Evolutionary conservation across 92 coral and sea anemone genomes (phyloP), one percentile per base, ranked within the genome.

Genomic region (Umimayanthus kanabou): DNA sequence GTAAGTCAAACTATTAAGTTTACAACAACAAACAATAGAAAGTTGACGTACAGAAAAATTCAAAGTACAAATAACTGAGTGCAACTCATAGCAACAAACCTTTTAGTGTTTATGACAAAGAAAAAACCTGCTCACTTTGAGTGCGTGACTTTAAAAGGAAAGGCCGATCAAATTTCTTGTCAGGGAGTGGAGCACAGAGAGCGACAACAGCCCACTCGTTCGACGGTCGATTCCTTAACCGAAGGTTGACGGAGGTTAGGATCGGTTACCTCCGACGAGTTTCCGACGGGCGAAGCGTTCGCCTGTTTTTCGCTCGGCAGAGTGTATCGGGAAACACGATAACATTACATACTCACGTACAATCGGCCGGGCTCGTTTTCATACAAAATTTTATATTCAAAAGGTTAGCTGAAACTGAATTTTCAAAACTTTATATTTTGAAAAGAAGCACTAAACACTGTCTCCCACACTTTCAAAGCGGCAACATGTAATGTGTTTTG

Each of bases 101-200:
- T 50, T 50, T 53, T 25, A 23, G 6, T 61, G 69, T 23, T 5
- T 20, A 61, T 61, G 26, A 7, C 26, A 61, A 61, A 61, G 25
- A 23, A 13, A 20, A 8, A 61, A 61, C 22, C 3, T 20, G 4
- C 5, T 25, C 4, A 0, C 69, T 61, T 61, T 53, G n/a, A 61
- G 69, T 53, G 70, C 84, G 70, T 80, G 84, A 80, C 84, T 53
- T 57, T 2, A 15, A 78, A 42, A 13, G 22, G 64, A 16, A 78
- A 78, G 20, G 4, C 14, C 33, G 37, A 49, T 45, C 28, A 49
- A 3, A 26, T 78, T 80, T 80, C 28, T 55, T 15, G 11, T 80
- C 71, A 39, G 71, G 84, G 84, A 80, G 84, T 80, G 84, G 84
- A 80, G 76, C 69, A n/a, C n/a, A n/a, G n/a, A 26, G 29, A 55